These are phyloP conservation scores for Microplitis deprimator DNA, from an alignment of 2,888 invertebrate genomes.

Conservation along the genomic window DNA sequence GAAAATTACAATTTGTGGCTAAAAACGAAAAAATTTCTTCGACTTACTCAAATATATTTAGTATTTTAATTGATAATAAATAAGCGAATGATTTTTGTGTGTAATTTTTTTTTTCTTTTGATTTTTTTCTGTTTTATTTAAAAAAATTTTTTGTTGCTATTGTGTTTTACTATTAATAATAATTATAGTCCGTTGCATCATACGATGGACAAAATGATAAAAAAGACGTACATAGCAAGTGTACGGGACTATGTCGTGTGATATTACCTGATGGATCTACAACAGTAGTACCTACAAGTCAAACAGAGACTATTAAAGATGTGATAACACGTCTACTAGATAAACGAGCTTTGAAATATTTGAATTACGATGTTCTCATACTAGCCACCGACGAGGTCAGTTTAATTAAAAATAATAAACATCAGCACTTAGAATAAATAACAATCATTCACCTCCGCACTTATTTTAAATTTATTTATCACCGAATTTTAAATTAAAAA, in stretches of 20 bases:
- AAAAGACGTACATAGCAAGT: conserved; percentile 68
- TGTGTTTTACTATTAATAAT: conserved; percentile 41
- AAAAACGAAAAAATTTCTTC: no score
- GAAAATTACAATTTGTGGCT: no score
- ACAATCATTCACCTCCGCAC: no score
- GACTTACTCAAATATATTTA: no score
- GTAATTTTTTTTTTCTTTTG: conserved; percentile 22
- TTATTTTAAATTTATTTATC: no score
- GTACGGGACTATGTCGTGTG: conserved; percentile 81
- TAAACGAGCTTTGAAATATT: conserved; percentile 84
- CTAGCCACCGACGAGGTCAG: conserved; percentile 71
- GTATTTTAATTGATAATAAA: no score
- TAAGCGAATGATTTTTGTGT: no score
- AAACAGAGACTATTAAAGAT: conserved; percentile 82
- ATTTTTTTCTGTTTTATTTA: conserved; percentile 31
- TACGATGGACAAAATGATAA: conserved; percentile 70
- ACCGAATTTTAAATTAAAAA: no score
- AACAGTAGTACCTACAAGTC: conserved; percentile 89
- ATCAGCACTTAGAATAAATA: conserved; percentile 3
- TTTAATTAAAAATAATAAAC: conserved; percentile 43
- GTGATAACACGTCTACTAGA: conserved; percentile 87
- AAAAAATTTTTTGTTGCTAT: conserved; percentile 15
- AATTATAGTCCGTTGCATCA: conserved; percentile 70
- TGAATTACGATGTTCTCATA: conserved; percentile 86
- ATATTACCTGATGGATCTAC: conserved; percentile 93